Evolutionary conservation across 2,113 vertebrate species (phyloP), one percentile per base, ranked within the genome.

Genomic region (Redunca redunca): DNA sequence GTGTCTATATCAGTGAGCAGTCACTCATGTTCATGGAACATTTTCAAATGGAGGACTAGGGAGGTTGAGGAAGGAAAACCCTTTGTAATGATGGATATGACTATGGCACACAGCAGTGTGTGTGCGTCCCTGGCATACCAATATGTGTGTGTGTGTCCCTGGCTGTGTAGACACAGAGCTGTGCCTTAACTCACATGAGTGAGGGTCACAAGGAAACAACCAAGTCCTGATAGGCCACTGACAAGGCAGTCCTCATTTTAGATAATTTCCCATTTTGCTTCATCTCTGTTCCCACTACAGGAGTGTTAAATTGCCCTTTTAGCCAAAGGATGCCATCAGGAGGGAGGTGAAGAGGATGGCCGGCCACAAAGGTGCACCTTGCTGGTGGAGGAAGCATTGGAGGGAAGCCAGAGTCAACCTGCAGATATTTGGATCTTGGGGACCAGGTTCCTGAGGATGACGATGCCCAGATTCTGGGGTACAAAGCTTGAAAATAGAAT

Each of bases 41-140:
- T 64, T 90, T 97, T 50, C 46, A 92, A 43, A 58, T 84, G 77
- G 53, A 91, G 58, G 83, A 50, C 28, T 28, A 93, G 26, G 30
- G 30, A 30, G 15, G 3, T 1, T 58, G 43, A 82, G 17, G 64
- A 84, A 82, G 48, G 58, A 64, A 80, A 78, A 30, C 9, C 2
- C 55, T 92, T 83, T 57, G 23, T 48, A 43, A 17, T n/a, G 48
- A 36, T 82, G 46, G 19, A 36, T 77, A 55, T 40, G 74, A 80
- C 57, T 48, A 19, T 16, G 23, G 36, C 30, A n/a, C 64, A 48
- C n/a, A 30, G 6, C 30, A 48, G 28, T 48, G 53, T 40, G 40
- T 40, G 40, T 40, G 40, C 40, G 40, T 40, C 86, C 90, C 71
- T 91, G 58, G 64, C 52, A 36, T 60, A 12, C 12, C 0, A 3